Conservation (phyloP, 2,888 invertebrate species). For the Pomacea canaliculata region DNA sequence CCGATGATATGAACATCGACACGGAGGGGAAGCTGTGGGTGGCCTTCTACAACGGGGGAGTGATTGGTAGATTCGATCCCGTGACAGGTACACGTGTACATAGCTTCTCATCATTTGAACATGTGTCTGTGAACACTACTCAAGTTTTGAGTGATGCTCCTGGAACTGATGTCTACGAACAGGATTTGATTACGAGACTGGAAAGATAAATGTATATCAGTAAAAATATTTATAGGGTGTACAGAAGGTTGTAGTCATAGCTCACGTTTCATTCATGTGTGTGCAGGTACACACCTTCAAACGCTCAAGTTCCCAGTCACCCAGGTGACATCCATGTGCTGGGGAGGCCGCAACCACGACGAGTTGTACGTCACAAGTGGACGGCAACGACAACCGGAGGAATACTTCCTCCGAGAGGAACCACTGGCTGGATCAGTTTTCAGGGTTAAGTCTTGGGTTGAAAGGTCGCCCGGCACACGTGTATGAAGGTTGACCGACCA, state of each 20-base stretch:
- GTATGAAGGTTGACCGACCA: slow-evolving; percentile 22
- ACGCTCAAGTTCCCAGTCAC: slow-evolving; percentile 77
- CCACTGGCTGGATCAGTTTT: slow-evolving; percentile 66
- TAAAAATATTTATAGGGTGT: too few species aligned
- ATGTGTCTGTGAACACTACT: too few species aligned
- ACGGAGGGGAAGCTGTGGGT: slow-evolving; percentile 83
- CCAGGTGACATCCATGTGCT: slow-evolving; percentile 80
- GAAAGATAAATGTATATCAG: too few species aligned
- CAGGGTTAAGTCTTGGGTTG: slow-evolving; percentile 60
- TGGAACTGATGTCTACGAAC: too few species aligned
- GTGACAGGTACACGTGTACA: slow-evolving; percentile 58
- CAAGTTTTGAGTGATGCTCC: too few species aligned
- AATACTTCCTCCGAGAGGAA: slow-evolving; percentile 61
- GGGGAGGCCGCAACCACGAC: slow-evolving; percentile 79
- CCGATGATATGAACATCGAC: slow-evolving; percentile 53
- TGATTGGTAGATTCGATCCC: slow-evolving; percentile 73
- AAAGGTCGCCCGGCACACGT: slow-evolving; percentile 54
- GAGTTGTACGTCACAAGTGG: slow-evolving; percentile 80
- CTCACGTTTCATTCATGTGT: too few species aligned
- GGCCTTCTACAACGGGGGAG: slow-evolving; percentile 79
- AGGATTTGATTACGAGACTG: too few species aligned
- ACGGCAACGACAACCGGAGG: slow-evolving; percentile 66
- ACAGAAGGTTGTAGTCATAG: too few species aligned
- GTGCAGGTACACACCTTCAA: slow-evolving; percentile 69
- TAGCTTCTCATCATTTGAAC: too few species aligned